Evolutionary conservation across 2,888 invertebrate species (phyloP).

Genomic region (Gastracanthus pulcherrimus): DNA sequence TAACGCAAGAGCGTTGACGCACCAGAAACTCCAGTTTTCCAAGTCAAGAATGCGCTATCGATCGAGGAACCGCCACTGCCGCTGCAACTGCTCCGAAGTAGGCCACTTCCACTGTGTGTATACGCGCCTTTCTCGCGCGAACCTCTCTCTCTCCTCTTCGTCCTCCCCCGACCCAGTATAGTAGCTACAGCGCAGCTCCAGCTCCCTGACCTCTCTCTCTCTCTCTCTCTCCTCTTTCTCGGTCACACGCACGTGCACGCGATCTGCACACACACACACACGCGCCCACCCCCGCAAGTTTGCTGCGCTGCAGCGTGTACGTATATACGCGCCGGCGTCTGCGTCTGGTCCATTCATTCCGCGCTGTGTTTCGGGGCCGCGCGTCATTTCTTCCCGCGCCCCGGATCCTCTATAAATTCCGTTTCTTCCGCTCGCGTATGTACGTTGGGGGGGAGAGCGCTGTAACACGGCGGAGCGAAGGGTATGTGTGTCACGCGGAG

Average conservation of each 20-base stretch:
- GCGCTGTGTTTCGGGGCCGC: neutral
- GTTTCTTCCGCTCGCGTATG: neutral
- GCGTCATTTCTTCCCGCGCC: neutral
- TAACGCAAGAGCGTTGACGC: slow-evolving; percentile 44
- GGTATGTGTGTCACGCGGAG: neutral
- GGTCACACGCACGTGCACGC: slow-evolving; percentile 43
- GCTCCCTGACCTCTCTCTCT: no score
- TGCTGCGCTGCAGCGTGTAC: neutral
- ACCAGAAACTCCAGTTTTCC: neutral
- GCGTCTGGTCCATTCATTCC: neutral
- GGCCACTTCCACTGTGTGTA: slow-evolving; percentile 60
- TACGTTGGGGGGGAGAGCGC: neutral
- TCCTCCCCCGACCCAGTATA: neutral
- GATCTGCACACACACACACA: neutral
- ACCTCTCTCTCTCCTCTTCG: no score
- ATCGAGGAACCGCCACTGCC: no score
- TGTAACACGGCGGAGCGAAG: no score
- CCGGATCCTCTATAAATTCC: neutral
- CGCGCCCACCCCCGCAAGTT: neutral
- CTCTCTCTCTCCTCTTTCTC: slow-evolving; percentile 38
- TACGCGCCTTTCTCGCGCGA: slow-evolving; percentile 41
- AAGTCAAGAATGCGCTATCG: slow-evolving; percentile 66
- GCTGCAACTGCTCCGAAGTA: slow-evolving; percentile 63
- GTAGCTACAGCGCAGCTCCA: no score
- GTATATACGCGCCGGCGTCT: neutral